Evolutionary conservation across 2,888 invertebrate species (phyloP).

Genomic region (Dorcus hopei): DNA sequence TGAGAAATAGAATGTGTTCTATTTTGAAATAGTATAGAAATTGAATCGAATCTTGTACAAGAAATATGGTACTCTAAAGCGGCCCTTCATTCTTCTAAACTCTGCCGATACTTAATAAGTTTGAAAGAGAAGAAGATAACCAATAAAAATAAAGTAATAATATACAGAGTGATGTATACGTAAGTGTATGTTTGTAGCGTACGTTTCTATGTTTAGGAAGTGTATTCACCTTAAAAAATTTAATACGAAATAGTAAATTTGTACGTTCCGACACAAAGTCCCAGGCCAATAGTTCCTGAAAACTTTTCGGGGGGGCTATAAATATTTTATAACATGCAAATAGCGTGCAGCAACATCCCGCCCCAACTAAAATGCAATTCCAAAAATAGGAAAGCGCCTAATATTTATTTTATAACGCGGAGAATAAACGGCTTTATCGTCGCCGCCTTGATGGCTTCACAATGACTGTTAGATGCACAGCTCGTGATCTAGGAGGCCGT

Average conservation of each 20-base stretch:
- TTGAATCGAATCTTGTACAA: too few relatives aligned
- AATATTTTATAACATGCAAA: conserved; percentile 5
- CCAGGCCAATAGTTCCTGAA: not conserved
- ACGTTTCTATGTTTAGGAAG: too few relatives aligned
- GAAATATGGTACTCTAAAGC: too few relatives aligned
- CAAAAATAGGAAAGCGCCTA: not conserved
- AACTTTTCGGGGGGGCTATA: not conserved
- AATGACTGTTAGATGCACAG: conserved; percentile 25
- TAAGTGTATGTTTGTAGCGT: too few relatives aligned
- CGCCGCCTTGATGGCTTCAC: conserved; percentile 19
- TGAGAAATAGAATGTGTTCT: too few relatives aligned
- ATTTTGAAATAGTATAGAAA: too few relatives aligned
- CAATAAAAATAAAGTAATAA: too few relatives aligned
- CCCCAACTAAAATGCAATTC: not conserved
- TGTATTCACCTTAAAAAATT: too few relatives aligned
- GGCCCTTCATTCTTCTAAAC: too few relatives aligned
- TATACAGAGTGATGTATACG: too few relatives aligned
- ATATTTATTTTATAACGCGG: conserved; percentile 6
- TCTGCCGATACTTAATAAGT: too few relatives aligned
- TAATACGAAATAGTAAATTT: not conserved
- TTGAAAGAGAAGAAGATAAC: too few relatives aligned
- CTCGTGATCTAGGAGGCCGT: conserved; percentile 25
- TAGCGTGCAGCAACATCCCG: not conserved
- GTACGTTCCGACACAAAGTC: not conserved
- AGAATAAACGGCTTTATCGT: conserved; percentile 2